phyloP scores from a whole-genome alignment of 2,797 vertebrate genomes.

The Orientallactaga sibirica region DNA sequence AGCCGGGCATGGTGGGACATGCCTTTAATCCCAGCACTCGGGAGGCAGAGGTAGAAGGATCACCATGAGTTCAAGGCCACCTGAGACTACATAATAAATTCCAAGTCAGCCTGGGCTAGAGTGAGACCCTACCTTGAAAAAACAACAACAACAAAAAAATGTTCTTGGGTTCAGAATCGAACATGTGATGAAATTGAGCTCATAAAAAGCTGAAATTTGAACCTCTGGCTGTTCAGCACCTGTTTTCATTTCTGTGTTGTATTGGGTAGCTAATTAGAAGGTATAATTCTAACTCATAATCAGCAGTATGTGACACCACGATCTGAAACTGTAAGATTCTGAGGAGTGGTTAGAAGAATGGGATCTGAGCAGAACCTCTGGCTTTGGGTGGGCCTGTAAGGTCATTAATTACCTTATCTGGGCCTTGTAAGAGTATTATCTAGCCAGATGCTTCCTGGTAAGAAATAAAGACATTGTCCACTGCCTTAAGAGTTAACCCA shows the following conservation, averaged over 20 bases:
- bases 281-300: not conserved
- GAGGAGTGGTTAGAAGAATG: not conserved
- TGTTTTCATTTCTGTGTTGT: not conserved
- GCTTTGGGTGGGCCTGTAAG: not conserved
- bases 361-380: not conserved
- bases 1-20: no score
- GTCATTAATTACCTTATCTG: not conserved
- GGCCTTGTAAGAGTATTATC: not conserved
- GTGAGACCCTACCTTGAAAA: no score
- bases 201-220: conserved; percentile 1
- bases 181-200: not conserved
- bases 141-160: no score
- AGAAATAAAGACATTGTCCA: not conserved
- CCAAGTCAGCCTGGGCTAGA: no score
- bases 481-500: not conserved
- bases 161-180: not conserved
- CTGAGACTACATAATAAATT: no score
- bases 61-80: no score
- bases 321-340: not conserved
- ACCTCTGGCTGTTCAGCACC: not conserved
- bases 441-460: not conserved
- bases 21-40: no score
- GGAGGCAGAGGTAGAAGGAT: no score
- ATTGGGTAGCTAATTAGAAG: not conserved
- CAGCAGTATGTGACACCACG: not conserved